Evolutionary conservation across 2,888 invertebrate genomes (phyloP).

Genomic region (Drosophila antonietae): DNA sequence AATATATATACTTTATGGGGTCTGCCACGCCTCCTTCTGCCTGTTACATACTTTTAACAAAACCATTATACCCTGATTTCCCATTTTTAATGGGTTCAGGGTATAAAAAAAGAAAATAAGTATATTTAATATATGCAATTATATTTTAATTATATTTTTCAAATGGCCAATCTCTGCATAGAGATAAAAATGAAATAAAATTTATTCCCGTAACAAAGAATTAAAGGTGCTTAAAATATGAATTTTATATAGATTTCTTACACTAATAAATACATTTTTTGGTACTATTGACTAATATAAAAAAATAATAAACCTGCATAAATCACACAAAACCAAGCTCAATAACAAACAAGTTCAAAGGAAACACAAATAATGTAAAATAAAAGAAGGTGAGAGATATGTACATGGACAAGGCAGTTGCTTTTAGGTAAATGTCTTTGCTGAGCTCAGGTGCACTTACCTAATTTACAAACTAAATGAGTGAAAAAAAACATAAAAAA

Average conservation of each 20-base stretch:
- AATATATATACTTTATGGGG: no score
- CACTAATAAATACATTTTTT: background rate
- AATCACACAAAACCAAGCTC: background rate
- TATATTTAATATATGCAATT: no score
- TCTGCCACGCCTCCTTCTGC: no score
- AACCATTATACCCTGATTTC: no score
- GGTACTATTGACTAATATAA: background rate
- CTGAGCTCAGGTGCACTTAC: constrained; percentile 40
- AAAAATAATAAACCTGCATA: background rate
- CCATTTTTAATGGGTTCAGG: no score
- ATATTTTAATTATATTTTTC: no score
- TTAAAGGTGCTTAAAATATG: background rate
- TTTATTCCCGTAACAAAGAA: no score
- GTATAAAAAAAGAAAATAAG: no score
- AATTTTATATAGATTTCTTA: background rate
- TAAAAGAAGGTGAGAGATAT: background rate
- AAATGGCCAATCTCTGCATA: no score
- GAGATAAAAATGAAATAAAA: no score
- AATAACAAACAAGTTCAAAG: background rate
- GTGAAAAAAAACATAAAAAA: constrained; percentile 1
- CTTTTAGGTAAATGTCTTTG: constrained; percentile 20
- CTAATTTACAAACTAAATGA: constrained; percentile 67
- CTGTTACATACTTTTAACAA: no score
- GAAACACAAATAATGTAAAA: constrained; percentile 1
- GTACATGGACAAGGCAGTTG: background rate